Evolutionary conservation across 2,797 vertebrate genomes (phyloP).

Genomic region (Botia almorhae): DNA sequence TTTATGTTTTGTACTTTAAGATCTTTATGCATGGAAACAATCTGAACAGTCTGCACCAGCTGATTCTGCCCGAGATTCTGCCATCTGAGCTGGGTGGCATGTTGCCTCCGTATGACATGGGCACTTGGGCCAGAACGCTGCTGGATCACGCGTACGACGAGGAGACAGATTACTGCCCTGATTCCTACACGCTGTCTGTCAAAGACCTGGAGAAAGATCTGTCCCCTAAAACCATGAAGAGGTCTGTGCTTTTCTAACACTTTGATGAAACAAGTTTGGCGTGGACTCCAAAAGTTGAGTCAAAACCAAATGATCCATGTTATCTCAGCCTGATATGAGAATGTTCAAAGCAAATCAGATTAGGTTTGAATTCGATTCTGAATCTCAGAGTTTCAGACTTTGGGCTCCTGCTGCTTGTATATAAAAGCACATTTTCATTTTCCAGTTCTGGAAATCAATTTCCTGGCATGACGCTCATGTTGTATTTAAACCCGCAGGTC

Average conservation of each 20-base stretch:
- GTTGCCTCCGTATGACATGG: constrained; percentile 98
- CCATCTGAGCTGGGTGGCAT: constrained; percentile 97
- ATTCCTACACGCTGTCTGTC: constrained; percentile 88
- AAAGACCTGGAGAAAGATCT: constrained; percentile 87
- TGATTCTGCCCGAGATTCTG: constrained; percentile 96
- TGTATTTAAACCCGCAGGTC: constrained; percentile 80
- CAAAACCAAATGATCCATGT: no score
- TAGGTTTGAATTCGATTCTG: neutral
- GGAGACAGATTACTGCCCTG: constrained; percentile 89
- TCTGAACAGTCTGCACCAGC: constrained; percentile 95
- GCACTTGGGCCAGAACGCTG: constrained; percentile 94
- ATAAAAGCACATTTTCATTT: neutral
- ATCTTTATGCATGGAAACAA: constrained; percentile 99
- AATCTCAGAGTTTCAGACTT: neutral
- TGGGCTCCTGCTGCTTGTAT: neutral
- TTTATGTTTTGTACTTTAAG: constrained; percentile 66
- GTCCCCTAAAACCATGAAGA: constrained; percentile 97
- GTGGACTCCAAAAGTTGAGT: no score
- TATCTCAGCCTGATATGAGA: no score
- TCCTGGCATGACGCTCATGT: constrained; percentile 26
- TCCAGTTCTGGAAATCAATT: neutral
- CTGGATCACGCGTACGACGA: constrained; percentile 97
- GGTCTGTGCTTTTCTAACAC: constrained; percentile 71
- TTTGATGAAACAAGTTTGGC: neutral
- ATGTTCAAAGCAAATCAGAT: no score